Percentiles rank a stretch among this genome's conserved stretches.
Evolutionary conservation across 2,113 vertebrate species (phyloP).

Genomic region (Gobio gobio): DNA sequence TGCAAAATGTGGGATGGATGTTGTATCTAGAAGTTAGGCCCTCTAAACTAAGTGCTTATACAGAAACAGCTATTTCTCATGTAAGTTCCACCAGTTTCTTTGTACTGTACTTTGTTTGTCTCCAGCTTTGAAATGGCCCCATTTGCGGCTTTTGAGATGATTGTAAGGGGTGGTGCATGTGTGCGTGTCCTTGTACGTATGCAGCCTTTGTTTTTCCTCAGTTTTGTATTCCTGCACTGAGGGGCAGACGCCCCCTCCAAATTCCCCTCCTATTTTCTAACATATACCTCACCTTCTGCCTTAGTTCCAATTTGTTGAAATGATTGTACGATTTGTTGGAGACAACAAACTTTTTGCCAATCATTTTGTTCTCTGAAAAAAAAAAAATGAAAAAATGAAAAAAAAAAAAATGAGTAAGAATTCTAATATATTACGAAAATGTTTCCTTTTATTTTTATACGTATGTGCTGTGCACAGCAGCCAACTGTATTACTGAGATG

Average conservation of each 20-base stretch:
- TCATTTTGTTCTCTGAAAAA: slow-evolving; percentile 83
- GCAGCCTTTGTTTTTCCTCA: slow-evolving; percentile 69
- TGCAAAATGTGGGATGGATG: slow-evolving; percentile 32
- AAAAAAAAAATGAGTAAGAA: slow-evolving; percentile 68
- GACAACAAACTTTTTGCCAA: slow-evolving; percentile 80
- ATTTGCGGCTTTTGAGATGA: slow-evolving; percentile 30
- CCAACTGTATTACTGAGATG: slow-evolving; percentile 86
- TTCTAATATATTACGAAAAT: slow-evolving; percentile 82
- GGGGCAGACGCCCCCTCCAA: slow-evolving; percentile 76
- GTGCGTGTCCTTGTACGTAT: slow-evolving; percentile 45
- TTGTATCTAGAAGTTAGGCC: slow-evolving; percentile 39
- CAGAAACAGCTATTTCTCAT: slow-evolving; percentile 36
- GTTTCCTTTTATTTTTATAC: slow-evolving; percentile 93
- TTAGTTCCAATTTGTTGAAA: slow-evolving; percentile 81
- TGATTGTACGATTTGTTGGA: slow-evolving; percentile 85
- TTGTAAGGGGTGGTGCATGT: slow-evolving; percentile 46
- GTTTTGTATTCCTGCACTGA: slow-evolving; percentile 82
- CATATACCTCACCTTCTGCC: slow-evolving; percentile 89
- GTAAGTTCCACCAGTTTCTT: slow-evolving; percentile 40
- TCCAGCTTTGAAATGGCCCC: slow-evolving; percentile 30
- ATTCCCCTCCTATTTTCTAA: slow-evolving; percentile 73
- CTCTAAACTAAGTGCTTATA: slow-evolving; percentile 11
- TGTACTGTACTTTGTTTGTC: slow-evolving; percentile 46
- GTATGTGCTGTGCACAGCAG: slow-evolving; percentile 97
- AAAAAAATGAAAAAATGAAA: slow-evolving; percentile 53